Conservation (phyloP, 2,888 invertebrate species). For the Ommatoiulus sabulosus region DNA sequence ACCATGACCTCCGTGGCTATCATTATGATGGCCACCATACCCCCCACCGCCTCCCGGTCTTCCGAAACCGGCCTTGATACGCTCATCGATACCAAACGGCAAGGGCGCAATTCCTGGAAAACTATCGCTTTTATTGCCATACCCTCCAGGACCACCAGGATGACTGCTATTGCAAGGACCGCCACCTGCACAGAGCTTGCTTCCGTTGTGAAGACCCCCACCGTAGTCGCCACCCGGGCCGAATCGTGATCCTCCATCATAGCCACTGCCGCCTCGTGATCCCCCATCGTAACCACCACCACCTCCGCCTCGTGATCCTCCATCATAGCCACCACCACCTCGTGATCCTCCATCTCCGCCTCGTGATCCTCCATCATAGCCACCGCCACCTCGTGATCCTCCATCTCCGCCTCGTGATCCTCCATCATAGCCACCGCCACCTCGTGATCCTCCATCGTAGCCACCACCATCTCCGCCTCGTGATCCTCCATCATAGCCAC, state of each 20-base stretch:
- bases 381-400: not conserved
- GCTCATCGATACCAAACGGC: not conserved
- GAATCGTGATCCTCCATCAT: not conserved
- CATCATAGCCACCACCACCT: not conserved
- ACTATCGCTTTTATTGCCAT: not conserved
- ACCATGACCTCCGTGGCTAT: not conserved
- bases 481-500: not conserved
- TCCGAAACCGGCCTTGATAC: not conserved
- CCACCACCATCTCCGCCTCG: not conserved
- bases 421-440: not conserved
- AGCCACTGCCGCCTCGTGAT: not conserved
- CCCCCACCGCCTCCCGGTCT: not conserved
- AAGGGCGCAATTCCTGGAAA: not conserved
- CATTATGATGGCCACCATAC: not conserved
- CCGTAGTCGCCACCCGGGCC: not conserved
- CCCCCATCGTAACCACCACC: not conserved
- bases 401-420: not conserved
- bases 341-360: not conserved
- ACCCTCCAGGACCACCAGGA: not conserved
- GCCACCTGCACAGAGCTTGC: not conserved
- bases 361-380: not conserved
- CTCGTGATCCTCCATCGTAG: not conserved
- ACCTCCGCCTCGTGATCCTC: not conserved
- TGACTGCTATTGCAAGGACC: not conserved
- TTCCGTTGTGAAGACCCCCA: not conserved